phyloP scores from a whole-genome alignment of 2,888 invertebrate genomes.

The Eristalinus sepulchralis region DNA sequence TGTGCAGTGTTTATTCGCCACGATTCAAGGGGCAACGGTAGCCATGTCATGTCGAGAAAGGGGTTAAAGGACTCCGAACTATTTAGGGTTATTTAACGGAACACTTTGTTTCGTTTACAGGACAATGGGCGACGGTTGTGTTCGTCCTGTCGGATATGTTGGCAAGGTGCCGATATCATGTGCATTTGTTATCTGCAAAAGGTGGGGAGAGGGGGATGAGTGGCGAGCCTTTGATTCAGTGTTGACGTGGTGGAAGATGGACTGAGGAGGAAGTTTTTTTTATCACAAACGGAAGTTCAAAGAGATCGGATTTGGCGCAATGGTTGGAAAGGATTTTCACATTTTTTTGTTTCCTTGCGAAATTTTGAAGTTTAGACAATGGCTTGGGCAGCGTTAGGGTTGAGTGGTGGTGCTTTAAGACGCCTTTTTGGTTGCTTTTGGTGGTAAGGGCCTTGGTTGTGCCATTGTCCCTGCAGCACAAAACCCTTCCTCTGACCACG shows the following conservation, averaged over 20 bases:
- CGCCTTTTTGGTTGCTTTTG: too few relatives aligned
- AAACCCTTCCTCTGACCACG: too few relatives aligned
- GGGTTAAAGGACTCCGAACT: conserved; percentile 63
- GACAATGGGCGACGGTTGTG: conserved; percentile 54
- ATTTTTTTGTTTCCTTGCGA: too few relatives aligned
- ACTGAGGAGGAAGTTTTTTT: not conserved
- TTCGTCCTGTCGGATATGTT: conserved; percentile 6
- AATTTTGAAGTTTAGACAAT: too few relatives aligned
- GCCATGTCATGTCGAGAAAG: conserved; percentile 15
- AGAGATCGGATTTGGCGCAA: too few relatives aligned
- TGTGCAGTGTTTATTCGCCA: conserved; percentile 33
- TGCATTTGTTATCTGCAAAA: conserved; percentile 3
- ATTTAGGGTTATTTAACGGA: conserved; percentile 59
- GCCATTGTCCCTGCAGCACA: too few relatives aligned
- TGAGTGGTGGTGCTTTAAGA: too few relatives aligned
- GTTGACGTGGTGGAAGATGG: not conserved
- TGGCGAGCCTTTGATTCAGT: not conserved
- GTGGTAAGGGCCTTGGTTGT: too few relatives aligned
- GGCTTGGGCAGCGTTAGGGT: too few relatives aligned
- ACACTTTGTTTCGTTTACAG: conserved; percentile 32
- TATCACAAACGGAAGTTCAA: too few relatives aligned
- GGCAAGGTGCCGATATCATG: conserved; percentile 37
- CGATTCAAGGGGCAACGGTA: conserved; percentile 7
- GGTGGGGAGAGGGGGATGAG: not conserved
- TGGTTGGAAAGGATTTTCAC: too few relatives aligned